Base-by-base conservation (phyloP, 2,888 invertebrate species). In the Thymelicus acteon region DNA sequence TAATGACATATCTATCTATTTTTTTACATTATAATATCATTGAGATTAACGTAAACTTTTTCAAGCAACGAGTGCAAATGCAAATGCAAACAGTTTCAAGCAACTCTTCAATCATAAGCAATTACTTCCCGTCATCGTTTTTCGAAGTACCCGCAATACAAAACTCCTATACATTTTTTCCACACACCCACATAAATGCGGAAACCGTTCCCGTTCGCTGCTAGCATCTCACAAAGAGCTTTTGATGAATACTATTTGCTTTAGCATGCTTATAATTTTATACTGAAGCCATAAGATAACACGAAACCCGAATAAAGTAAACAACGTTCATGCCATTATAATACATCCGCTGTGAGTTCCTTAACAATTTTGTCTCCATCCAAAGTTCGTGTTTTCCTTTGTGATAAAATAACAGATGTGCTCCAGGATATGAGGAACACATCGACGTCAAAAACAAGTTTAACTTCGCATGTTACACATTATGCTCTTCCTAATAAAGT, bases 331-430 rank as follows among this genome's bases (percentile, higher is more conserved):
- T 58, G 57, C 68, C 37, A 57, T 57, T 57, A 57, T 57, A 57
- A 63, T 63, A 69, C 63, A 63, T 69, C 58, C 69, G 69, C 58
- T 4, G 24, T 39, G 58, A 63, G 69, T 63, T 69, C 58, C 69
- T 49, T 63, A 49, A 58, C 69, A 62, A 63, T 69, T 69, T 63
- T 63, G 58, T 69, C 69, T 63, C 58, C 57, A 60, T 69, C 68
- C 69, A 49, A 69, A 69, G 63, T 69, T 63, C 63, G 69, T 52
- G 62, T 54, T 57, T 52, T 54, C 60, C 61, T 61, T 54, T 69
- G 69, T 47, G 63, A 63, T 69, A 69, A 63, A 68, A 61, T 68
- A 68, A 24, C 60, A 61, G 39, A 19, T 24, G 19, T 48, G 37
- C 19, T 13, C 10, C 48, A 48, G 40, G 52, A 67, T 67, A 60